Base-by-base conservation (phyloP, 2,113 vertebrate species). In the Eupsittula cactorum region DNA sequence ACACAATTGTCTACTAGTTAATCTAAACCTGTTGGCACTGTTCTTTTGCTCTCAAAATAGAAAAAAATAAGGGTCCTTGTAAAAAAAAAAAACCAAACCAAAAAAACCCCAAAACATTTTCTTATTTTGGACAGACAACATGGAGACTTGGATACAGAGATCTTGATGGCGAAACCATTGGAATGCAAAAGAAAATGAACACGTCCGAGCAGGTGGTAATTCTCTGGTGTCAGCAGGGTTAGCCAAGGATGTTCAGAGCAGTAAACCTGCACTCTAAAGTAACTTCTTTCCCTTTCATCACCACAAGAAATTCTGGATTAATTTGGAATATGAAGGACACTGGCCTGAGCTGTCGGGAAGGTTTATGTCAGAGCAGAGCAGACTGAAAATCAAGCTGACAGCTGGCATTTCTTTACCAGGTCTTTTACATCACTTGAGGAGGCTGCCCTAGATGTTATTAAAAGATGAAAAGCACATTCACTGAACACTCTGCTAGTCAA, bases 351-450 rank as follows among this genome's bases (percentile, higher is more conserved):
- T 95, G 96, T 95, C 65, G 3, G 78, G 88, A 92, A 85, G 37
- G 81, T 86, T 97, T 96, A 94, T 69, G 77, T 93, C 91, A 96
- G 83, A 92, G 86, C 44, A 77, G 33, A 92, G 49, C n/a, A 79
- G 78, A 85, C 84, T 13, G 7, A 93, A 96, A 93, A 94, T 92
- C 86, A 93, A 95, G 83, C 81, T 94, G 96, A 97, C 93, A 96
- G 92, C 9, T 94, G 91, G 91, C 81, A 91, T 97, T 96, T 96
- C 92, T 96, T 90, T 89, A 91, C 57, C 89, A 93, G 67, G 65
- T 89, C 82, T 83, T 91, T 95, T 65, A 89, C 77, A 93, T 85
- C 86, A 96, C 70, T 96, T 69, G 44, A 82, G 52, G 31, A 95
- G 53, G 44, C 91, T 89, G 83, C 67, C 37, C 33, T 87, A 88